Evolutionary conservation across 2,113 vertebrate genomes (phyloP).

Genomic region (Gasterosteus nipponicus): DNA sequence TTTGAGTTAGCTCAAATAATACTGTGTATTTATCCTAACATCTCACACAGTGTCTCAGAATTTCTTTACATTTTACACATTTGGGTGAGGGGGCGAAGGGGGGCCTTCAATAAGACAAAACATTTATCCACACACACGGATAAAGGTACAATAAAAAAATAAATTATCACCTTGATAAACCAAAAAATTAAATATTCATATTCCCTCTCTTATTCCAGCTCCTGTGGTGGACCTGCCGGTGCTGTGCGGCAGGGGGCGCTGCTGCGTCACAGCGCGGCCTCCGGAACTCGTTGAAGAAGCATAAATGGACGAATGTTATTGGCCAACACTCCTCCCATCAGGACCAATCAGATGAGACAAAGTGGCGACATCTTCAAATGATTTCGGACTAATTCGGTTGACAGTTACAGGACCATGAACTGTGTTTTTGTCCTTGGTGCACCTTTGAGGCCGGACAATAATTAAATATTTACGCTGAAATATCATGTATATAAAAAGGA

Average conservation of each 20-base stretch:
- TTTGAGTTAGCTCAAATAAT: constrained; percentile 44
- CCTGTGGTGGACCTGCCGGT: constrained; percentile 12
- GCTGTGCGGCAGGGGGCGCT: constrained; percentile 57
- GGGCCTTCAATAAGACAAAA: constrained; percentile 54
- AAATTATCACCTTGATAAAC: constrained; percentile 73
- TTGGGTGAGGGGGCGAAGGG: neutral
- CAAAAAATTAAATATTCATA: constrained; percentile 68
- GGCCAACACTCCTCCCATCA: constrained; percentile 18
- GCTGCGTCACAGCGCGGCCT: constrained; percentile 32
- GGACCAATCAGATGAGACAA: constrained; percentile 35
- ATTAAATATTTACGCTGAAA: neutral
- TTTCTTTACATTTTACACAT: constrained; percentile 61
- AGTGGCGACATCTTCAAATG: neutral
- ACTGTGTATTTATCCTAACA: constrained; percentile 39
- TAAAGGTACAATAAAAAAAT: constrained; percentile 74
- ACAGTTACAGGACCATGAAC: neutral
- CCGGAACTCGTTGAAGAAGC: constrained; percentile 21
- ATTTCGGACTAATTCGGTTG: neutral
- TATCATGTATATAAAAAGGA: neutral
- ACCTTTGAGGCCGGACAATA: constrained; percentile 17
- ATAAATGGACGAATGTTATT: constrained; percentile 42
- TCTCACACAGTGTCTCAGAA: constrained; percentile 37
- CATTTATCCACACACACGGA: constrained; percentile 34
- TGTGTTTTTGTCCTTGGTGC: neutral
- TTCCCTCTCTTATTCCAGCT: constrained; percentile 34